Conservation (phyloP, 2,797 vertebrate genomes). For the Chanos chanos region DNA sequence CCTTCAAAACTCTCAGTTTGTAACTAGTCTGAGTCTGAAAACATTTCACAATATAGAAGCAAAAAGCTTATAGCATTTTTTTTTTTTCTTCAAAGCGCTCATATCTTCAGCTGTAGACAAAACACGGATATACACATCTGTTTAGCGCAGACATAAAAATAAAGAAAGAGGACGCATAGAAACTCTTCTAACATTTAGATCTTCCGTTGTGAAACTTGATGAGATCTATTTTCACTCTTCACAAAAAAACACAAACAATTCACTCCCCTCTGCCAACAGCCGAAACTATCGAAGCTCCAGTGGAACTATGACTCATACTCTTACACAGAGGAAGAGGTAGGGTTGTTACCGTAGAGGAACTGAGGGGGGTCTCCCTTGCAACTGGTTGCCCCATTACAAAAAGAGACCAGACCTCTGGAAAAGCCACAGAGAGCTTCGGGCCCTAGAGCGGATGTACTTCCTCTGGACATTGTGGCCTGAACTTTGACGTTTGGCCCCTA, state of each 20-base stretch:
- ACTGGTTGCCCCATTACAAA: conserved; percentile 44
- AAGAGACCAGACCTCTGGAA: conserved; percentile 31
- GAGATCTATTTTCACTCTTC: no score
- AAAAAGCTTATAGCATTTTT: no score
- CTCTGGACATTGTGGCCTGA: conserved; percentile 36
- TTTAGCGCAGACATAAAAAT: no score
- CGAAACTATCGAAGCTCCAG: conserved; percentile 27
- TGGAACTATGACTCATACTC: conserved; percentile 34
- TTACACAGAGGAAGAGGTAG: conserved; percentile 38
- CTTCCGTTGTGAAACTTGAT: no score
- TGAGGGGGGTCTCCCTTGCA: conserved; percentile 40
- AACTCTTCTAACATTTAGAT: no score
- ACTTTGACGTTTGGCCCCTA: conserved; percentile 38
- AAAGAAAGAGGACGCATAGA: no score
- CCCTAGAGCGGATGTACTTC: conserved; percentile 42
- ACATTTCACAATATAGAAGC: no score
- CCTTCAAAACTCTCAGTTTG: no score
- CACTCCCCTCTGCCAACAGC: conserved; percentile 16
- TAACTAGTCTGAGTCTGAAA: no score
- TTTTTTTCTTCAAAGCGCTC: no score
- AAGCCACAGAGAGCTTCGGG: conserved; percentile 17
- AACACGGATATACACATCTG: no score
- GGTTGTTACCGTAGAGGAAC: conserved; percentile 41
- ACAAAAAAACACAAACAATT: conserved; percentile 1
- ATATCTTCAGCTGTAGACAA: no score